Base-by-base conservation (phyloP, 2,888 invertebrate species). In the Cataglyphis cursor region DNA sequence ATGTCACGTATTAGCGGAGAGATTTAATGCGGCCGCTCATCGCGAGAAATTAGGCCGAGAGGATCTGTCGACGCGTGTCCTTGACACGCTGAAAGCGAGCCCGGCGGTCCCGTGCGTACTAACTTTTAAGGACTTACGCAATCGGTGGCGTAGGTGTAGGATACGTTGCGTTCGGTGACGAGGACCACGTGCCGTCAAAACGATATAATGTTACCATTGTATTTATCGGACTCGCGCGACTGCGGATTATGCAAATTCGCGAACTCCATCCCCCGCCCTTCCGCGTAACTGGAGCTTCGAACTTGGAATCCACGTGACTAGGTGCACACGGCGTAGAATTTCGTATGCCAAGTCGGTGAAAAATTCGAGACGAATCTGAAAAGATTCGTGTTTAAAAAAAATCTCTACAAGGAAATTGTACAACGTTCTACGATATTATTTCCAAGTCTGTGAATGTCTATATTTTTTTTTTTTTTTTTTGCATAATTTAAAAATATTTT, bases 11-110 rank as follows among this genome's bases (percentile, higher is more conserved):
- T 85, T 84, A 84, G 83, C 61, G 44, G 48, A 57, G 48, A 57
- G 80, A 76, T 76, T 85, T 68, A 70, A 85, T 68, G 62, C 61
- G 59, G 38, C 44, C 48, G 54, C 82, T 82, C 84, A 83, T 85
- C 87, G 82, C 70, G 65, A 72, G 57, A 83, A 88, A 87, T 89
- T 91, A 89, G 91, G 91, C 89, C 91, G 91, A 87, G 89, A 90
- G 90, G 92, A 90, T 85, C 90, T 88, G 87, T 83, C 89, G 87
- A 65, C 84, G 91, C 57, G 85, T 92, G 93, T 93, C 93, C 93
- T 93, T 93, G 93, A 93, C 93, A 93, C 89, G 92, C 89, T 93
- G 92, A 93, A 93, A 93, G 92, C 89, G 90, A 92, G 87, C 90
- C 90, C 90, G 90, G 89, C 90, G 90, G 89, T 89, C 89, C 81